These are phyloP conservation scores for Diachasma alloeum DNA, from an alignment of 1,140 invertebrate genomes.

Conservation along the genomic window DNA sequence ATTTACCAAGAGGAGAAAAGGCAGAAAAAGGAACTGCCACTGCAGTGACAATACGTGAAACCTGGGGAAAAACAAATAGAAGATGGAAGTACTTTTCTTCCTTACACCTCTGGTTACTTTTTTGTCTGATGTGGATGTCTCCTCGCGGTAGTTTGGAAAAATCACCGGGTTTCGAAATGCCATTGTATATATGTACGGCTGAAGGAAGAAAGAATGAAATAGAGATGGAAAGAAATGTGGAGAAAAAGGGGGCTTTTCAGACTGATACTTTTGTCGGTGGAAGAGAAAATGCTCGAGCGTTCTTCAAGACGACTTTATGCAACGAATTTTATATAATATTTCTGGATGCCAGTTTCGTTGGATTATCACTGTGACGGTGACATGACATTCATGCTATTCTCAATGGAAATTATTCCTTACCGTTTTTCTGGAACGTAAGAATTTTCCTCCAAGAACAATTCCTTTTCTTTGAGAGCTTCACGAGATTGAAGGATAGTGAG, in stretches of 20 bases:
- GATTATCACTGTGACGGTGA: not conserved
- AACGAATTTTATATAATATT: not conserved
- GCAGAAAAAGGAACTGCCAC: not conserved
- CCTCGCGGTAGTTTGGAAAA: not conserved
- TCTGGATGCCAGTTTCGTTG: not conserved
- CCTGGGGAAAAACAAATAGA: not conserved
- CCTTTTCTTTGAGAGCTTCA: too few species aligned
- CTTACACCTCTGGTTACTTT: not conserved
- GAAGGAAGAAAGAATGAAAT: not conserved
- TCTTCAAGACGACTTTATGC: not conserved
- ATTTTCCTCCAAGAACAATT: not conserved
- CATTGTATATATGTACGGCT: not conserved
- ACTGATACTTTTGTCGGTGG: not conserved
- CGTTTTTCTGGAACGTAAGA: not conserved
- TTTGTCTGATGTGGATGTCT: not conserved
- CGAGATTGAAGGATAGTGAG: not conserved
- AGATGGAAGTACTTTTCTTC: not conserved
- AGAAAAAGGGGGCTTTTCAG: not conserved
- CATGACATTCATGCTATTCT: not conserved
- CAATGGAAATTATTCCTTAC: not conserved
- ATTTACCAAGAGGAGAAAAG: not conserved
- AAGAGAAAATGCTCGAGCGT: not conserved
- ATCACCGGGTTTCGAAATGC: constrained; percentile 1
- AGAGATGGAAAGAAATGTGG: not conserved
- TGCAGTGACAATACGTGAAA: not conserved